Evolutionary conservation across 1,140 invertebrate genomes (phyloP).

Genomic region (Solen grandis): DNA sequence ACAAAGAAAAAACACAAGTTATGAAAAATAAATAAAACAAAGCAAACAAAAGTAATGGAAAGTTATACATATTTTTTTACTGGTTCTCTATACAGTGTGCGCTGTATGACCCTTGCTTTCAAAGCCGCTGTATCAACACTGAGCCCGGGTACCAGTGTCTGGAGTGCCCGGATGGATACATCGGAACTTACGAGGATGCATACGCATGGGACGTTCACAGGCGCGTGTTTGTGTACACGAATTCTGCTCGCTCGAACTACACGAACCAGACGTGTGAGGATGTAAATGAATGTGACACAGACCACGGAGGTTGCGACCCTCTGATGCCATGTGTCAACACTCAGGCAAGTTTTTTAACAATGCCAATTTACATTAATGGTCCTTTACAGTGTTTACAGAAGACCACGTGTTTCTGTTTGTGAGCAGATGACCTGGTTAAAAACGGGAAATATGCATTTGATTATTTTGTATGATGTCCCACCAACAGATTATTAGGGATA

Average conservation of each 20-base stretch:
- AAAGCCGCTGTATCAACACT: constrained; percentile 65
- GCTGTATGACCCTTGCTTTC: constrained; percentile 58
- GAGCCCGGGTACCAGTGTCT: constrained; percentile 68
- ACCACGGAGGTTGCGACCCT: constrained; percentile 65
- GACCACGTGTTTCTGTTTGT: too few species aligned
- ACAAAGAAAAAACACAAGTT: too few species aligned
- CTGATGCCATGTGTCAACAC: constrained; percentile 61
- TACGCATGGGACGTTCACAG: constrained; percentile 46
- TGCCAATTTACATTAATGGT: background rate
- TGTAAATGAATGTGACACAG: constrained; percentile 61
- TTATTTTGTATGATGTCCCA: too few species aligned
- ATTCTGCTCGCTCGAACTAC: constrained; percentile 24
- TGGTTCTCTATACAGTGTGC: too few species aligned
- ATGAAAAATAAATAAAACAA: too few species aligned
- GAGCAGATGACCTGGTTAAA: too few species aligned
- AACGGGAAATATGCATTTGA: too few species aligned
- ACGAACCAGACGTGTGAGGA: constrained; percentile 61
- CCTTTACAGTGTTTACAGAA: too few species aligned
- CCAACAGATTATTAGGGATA: too few species aligned
- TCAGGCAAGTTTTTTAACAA: constrained; percentile 36
- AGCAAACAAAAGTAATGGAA: too few species aligned
- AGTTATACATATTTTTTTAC: too few species aligned
- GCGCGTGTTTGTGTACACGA: constrained; percentile 48
- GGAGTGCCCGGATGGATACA: constrained; percentile 62
- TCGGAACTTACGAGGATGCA: constrained; percentile 66